These are phyloP conservation scores for Mythimna impura DNA, from an alignment of 2,888 invertebrate genomes.

Conservation along the genomic window DNA sequence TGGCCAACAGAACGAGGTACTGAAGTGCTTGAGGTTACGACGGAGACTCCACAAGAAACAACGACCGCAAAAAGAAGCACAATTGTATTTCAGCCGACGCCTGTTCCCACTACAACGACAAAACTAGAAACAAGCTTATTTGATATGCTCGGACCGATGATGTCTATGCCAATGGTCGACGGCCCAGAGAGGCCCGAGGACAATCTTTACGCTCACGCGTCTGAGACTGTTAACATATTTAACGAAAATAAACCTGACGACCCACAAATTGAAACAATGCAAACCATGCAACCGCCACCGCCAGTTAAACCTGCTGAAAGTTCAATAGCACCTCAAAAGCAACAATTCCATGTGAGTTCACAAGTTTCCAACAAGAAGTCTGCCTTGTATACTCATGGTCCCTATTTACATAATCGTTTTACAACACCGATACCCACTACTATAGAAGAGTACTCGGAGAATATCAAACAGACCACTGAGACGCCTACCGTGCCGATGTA, in stretches of 20 bases:
- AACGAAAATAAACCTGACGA: slow-evolving; percentile 78
- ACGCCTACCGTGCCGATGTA: slow-evolving; percentile 92
- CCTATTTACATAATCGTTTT: slow-evolving; percentile 85
- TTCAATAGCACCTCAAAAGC: slow-evolving; percentile 67
- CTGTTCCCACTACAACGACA: slow-evolving; percentile 62
- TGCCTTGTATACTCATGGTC: slow-evolving; percentile 78
- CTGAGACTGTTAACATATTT: slow-evolving; percentile 84
- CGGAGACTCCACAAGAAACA: slow-evolving; percentile 72
- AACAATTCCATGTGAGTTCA: slow-evolving; percentile 74
- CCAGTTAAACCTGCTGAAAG: slow-evolving; percentile 73
- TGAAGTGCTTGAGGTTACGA: slow-evolving; percentile 67
- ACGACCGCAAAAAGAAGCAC: slow-evolving; percentile 73
- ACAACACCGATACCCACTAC: slow-evolving; percentile 88
- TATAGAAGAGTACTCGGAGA: slow-evolving; percentile 72
- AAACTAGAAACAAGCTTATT: slow-evolving; percentile 75
- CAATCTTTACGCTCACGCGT: slow-evolving; percentile 85
- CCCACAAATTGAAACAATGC: slow-evolving; percentile 88
- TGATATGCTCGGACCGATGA: slow-evolving; percentile 86
- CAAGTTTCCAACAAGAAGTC: slow-evolving; percentile 72
- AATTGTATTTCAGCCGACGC: slow-evolving; percentile 68
- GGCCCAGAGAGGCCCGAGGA: slow-evolving; percentile 85
- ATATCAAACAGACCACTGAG: slow-evolving; percentile 76
- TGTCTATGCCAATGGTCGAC: slow-evolving; percentile 85
- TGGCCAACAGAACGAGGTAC: slow-evolving; percentile 73
- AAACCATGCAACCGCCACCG: slow-evolving; percentile 91